Evolutionary conservation across 2,797 vertebrate species (phyloP), one percentile per base, ranked within the genome.

Genomic region (Tokudaia muenninki): DNA sequence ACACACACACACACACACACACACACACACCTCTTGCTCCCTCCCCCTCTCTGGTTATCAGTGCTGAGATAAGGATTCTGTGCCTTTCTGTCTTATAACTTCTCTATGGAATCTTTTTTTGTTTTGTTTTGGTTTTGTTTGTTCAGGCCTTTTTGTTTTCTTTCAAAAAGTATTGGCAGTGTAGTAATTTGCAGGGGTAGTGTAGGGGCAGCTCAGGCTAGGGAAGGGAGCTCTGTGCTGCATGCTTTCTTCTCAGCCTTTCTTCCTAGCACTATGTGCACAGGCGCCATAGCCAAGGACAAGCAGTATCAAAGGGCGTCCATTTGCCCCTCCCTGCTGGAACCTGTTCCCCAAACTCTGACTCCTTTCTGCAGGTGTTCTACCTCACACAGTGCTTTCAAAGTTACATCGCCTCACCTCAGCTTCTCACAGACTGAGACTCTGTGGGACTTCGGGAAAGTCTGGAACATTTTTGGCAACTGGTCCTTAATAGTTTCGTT

Each of bases 381-480:
- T n/a, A 37, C 8, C 74, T 84, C 77, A 2, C 47, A 41, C 59
- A 24, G 24, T 31, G 44, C 34, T 91, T 92, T 74, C 47, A 91
- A 74, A 96, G 65, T 65, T 37, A 63, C 6, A 87, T 67, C 0
- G 44, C 57, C 70, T 29, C 26, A 74, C 41, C 57, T 92, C 65
- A 78, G 80, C 59, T 86, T 92, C 63, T 87, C 70, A 52, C 2
- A 88, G 80, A 29, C 37, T 79, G 22, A 84, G 74, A 87, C 2
- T 79, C 41, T 78, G 80, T 67, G 47, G 59, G 65, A 84, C 77
- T 87, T 93, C 65, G 88, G 88, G 47, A n/a, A 80, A 57, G 89
- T 16, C 52, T 94, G 87, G 41, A 63, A 95, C 44, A 79, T 78
- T 96, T 95, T 79, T 75, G 79, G 55, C 55, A 70, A 70, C 44